Conservation (phyloP, 2,797 vertebrate genomes). For the Peromyscus eremicus region DNA sequence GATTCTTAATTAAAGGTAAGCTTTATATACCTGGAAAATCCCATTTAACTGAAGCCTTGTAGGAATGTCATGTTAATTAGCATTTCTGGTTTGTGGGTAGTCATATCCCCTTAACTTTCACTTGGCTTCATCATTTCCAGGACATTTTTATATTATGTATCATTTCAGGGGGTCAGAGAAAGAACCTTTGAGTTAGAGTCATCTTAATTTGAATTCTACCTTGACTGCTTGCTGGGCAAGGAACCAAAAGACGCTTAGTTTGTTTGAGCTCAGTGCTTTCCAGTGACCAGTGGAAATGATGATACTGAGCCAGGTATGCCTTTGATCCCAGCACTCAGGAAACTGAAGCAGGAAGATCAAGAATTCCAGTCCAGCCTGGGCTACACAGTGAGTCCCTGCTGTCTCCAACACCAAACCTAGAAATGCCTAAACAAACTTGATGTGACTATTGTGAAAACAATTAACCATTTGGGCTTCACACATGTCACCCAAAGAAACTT, state of each 20-base stretch:
- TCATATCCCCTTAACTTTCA: background rate
- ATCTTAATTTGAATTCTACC: background rate
- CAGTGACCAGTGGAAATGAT: background rate
- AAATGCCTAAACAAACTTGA: background rate
- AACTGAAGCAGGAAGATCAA: background rate
- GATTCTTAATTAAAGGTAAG: conserved; percentile 73
- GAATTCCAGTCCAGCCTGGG: too few species aligned
- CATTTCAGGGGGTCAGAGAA: conserved; percentile 10
- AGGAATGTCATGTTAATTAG: conserved; percentile 46
- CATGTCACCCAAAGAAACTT: background rate
- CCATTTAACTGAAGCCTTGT: conserved; percentile 27
- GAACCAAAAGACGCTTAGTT: background rate
- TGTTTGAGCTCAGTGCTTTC: conserved; percentile 10
- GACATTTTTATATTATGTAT: background rate
- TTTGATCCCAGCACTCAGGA: background rate
- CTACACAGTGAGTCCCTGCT: background rate
- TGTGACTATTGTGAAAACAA: background rate
- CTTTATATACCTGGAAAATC: conserved; percentile 66
- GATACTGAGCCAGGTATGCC: background rate
- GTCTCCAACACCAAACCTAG: background rate
- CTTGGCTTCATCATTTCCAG: background rate
- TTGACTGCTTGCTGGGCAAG: background rate
- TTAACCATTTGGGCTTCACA: background rate
- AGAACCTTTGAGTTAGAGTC: background rate
- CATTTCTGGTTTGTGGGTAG: conserved; percentile 25